A percentile compares a stretch with the other conserved stretches of the same genome.
phyloP scores from a whole-genome alignment of 1,140 invertebrate species.

The Drosophila obscura region DNA sequence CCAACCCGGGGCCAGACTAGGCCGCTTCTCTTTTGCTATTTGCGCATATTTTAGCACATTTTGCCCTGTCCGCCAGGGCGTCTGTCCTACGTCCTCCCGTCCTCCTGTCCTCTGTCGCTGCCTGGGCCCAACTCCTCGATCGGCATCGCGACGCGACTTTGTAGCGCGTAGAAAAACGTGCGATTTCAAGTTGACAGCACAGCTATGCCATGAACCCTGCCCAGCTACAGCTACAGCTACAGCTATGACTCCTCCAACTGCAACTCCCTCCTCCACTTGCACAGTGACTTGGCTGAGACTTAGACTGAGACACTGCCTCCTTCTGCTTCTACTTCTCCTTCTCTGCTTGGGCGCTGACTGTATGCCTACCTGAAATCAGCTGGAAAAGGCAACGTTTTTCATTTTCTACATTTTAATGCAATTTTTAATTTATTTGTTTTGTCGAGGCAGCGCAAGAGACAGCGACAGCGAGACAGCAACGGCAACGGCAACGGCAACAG shows the following conservation, averaged over 20 bases:
- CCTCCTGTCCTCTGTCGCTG: too few species aligned
- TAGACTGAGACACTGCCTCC: background rate
- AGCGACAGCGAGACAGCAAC: conserved; percentile 1
- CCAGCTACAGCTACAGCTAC: conserved; percentile 31
- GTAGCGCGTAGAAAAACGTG: conserved; percentile 80
- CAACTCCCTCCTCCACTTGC: conserved; percentile 28
- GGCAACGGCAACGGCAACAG: conserved; percentile 9
- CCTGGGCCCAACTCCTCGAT: conserved; percentile 46
- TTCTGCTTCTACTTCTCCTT: background rate
- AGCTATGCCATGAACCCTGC: conserved; percentile 79
- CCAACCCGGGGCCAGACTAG: conserved; percentile 40
- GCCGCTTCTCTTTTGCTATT: conserved; percentile 54
- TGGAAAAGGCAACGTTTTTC: conserved; percentile 80
- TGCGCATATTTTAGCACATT: conserved; percentile 83
- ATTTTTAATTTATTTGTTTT: conserved; percentile 83
- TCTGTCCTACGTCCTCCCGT: background rate
- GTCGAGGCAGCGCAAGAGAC: conserved; percentile 46
- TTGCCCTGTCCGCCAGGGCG: conserved; percentile 46
- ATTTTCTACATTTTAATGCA: conserved; percentile 82
- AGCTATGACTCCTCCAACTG: background rate
- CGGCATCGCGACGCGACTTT: conserved; percentile 70
- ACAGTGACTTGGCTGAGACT: too few species aligned
- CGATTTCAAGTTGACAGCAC: conserved; percentile 80
- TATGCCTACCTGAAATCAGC: conserved; percentile 63
- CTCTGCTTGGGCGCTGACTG: background rate